phyloP scores from a whole-genome alignment of 2,797 vertebrate species.

The Chiloscyllium punctatum region DNA sequence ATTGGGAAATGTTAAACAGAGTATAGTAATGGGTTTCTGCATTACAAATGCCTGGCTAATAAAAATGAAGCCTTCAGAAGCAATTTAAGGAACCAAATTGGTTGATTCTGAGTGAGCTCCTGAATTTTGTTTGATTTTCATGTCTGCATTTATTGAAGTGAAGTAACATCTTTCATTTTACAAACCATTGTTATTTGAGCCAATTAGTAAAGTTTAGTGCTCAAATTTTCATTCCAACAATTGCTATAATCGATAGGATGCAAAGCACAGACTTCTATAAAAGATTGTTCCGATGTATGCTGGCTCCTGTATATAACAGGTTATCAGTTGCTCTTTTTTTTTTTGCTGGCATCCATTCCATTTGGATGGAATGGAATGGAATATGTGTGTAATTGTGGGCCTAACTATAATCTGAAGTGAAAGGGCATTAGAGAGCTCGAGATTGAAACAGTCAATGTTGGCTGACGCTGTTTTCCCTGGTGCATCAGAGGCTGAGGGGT shows the following conservation, averaged over 20 bases:
- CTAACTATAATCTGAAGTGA: neutral
- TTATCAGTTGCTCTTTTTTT: neutral
- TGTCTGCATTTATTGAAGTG: neutral
- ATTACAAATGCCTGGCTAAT: neutral
- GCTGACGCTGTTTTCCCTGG: no score
- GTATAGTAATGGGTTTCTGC: neutral
- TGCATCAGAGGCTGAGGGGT: no score
- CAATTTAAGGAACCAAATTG: neutral
- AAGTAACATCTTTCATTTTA: neutral
- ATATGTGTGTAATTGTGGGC: neutral
- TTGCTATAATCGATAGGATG: neutral
- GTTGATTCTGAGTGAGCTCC: neutral
- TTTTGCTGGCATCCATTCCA: neutral
- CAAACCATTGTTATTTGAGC: neutral
- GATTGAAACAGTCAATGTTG: neutral
- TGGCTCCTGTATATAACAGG: neutral
- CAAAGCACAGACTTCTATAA: neutral
- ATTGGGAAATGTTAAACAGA: neutral
- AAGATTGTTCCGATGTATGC: neutral
- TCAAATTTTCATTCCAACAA: neutral
- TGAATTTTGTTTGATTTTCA: neutral
- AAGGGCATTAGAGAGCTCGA: neutral
- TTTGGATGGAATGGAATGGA: neutral
- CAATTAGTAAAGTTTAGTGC: neutral
- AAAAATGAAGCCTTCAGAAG: neutral